A percentile compares a stretch with the other conserved stretches of the same genome.
phyloP scores from a whole-genome alignment of 2,113 vertebrate species.

The Merops nubicus region DNA sequence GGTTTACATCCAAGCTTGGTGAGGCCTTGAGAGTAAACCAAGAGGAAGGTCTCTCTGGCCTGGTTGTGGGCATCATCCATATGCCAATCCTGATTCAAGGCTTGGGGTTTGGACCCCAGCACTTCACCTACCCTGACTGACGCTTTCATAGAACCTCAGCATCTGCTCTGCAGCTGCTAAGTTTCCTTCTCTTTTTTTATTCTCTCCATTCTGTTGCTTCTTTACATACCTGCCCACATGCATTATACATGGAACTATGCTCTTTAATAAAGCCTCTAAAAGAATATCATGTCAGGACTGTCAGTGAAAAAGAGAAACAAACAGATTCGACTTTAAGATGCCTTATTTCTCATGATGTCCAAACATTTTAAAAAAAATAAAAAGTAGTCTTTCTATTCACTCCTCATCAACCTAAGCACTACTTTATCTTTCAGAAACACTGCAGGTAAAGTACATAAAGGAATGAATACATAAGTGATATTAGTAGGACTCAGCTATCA shows the following conservation, averaged over 20 bases:
- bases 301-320: constrained; percentile 1
- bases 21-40: too few species aligned
- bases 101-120: too few species aligned
- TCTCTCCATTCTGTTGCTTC: not conserved
- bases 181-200: not conserved
- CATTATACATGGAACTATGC: not conserved
- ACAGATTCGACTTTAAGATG: not conserved
- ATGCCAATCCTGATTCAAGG: too few species aligned
- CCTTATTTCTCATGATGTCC: not conserved
- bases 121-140: not conserved
- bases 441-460: constrained; percentile 21
- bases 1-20: too few species aligned
- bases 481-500: constrained; percentile 29
- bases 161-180: not conserved
- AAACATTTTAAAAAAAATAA: not conserved
- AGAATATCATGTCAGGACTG: not conserved
- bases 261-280: not conserved
- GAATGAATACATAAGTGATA: not conserved
- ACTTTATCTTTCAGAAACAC: constrained; percentile 41
- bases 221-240: not conserved
- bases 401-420: not conserved
- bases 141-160: not conserved
- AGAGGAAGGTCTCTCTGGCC: too few species aligned
- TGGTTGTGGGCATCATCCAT: too few species aligned
- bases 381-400: not conserved